Conservation (phyloP, 2,888 invertebrate species). For the Drosophila melanosoma region DNA sequence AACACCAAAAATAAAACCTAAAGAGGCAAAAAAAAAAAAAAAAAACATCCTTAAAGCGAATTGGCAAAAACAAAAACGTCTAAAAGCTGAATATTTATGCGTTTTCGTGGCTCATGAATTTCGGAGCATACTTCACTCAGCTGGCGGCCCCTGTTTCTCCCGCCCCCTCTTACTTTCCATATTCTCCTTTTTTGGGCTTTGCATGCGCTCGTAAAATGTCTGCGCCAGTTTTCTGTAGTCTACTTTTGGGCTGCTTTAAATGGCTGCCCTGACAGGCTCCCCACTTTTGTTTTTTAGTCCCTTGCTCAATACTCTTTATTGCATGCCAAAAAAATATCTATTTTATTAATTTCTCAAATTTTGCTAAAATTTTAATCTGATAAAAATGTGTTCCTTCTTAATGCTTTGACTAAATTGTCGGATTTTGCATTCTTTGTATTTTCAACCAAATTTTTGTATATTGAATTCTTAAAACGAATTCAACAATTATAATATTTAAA, state of each 20-base stretch:
- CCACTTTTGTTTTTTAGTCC: conserved; percentile 2
- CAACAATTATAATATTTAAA: neutral
- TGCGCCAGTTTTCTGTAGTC: conserved; percentile 46
- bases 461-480: neutral
- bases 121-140: conserved; percentile 72
- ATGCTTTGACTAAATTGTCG: neutral
- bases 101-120: conserved; percentile 79
- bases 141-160: conserved; percentile 18
- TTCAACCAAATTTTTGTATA: neutral
- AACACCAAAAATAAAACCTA: conserved; percentile 4
- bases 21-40: neutral
- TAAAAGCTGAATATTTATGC: conserved; percentile 74
- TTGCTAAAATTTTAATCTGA: neutral
- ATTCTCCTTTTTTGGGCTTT: conserved; percentile 59
- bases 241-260: conserved; percentile 53
- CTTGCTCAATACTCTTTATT: conserved; percentile 15
- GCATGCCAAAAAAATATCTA: neutral
- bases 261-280: conserved; percentile 34
- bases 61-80: conserved; percentile 27
- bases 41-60: conserved; percentile 27
- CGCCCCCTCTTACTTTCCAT: conserved; percentile 37
- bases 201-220: conserved; percentile 75
- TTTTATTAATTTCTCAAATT: neutral
- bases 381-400: no score
- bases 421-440: neutral